Conservation (phyloP, 2,888 invertebrate species). For the Teleogryllus oceanicus region DNA sequence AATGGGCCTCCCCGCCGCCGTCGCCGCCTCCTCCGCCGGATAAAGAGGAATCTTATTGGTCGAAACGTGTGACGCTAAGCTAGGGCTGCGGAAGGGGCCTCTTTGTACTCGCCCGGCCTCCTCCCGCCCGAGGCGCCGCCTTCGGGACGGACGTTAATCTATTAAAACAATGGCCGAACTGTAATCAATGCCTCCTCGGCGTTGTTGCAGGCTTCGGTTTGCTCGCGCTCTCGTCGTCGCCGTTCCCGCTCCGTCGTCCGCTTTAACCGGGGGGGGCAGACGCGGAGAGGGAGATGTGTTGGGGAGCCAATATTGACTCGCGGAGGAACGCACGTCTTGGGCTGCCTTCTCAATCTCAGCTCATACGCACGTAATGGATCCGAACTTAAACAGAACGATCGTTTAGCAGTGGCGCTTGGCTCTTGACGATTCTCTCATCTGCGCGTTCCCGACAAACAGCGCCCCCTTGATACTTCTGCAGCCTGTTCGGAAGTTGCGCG, state of each 20-base stretch:
- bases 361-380: background rate
- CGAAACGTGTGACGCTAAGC: slow-evolving; percentile 9
- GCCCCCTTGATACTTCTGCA: too few species aligned
- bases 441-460: too few species aligned
- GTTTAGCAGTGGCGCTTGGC: background rate
- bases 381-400: background rate
- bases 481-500: too few species aligned
- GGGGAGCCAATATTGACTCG: background rate
- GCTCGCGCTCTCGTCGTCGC: background rate
- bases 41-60: slow-evolving; percentile 6
- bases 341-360: background rate
- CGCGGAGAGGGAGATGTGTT: too few species aligned
- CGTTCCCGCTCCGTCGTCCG: background rate
- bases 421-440: too few species aligned
- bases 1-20: background rate
- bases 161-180: slow-evolving; percentile 18
- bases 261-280: background rate
- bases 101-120: background rate
- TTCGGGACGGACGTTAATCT: background rate
- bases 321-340: background rate
- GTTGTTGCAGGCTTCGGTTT: background rate
- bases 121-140: background rate
- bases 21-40: background rate
- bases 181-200: slow-evolving; percentile 6
- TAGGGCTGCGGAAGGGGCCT: background rate